Conservation (phyloP, 1,140 invertebrate genomes). For the Drosophila orosa region DNA sequence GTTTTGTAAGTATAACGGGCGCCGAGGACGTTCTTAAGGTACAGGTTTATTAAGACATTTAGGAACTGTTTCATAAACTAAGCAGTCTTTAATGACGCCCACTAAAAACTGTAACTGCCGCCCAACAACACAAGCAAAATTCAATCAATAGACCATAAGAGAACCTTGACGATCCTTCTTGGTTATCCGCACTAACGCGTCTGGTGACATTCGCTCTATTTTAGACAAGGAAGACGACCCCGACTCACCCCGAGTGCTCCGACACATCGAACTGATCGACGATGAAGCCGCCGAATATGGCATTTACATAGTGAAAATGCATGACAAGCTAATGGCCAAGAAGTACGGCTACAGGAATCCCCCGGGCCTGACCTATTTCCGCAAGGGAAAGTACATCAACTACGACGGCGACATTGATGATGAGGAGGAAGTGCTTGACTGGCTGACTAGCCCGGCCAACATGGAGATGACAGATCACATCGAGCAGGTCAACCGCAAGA, state of each 20-base stretch:
- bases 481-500: slow-evolving; percentile 95
- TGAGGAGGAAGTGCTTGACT: slow-evolving; percentile 96
- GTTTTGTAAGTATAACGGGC: slow-evolving; percentile 91
- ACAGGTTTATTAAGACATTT: slow-evolving; percentile 48
- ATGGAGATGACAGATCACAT: slow-evolving; percentile 98
- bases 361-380: slow-evolving; percentile 95
- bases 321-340: slow-evolving; percentile 95
- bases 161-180: background rate
- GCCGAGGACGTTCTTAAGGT: slow-evolving; percentile 37
- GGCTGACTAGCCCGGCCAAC: slow-evolving; percentile 96
- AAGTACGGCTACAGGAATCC: slow-evolving; percentile 96
- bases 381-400: slow-evolving; percentile 95
- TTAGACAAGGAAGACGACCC: slow-evolving; percentile 93
- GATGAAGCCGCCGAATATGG: slow-evolving; percentile 96
- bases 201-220: slow-evolving; percentile 29
- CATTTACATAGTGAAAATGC: slow-evolving; percentile 95
- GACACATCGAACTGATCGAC: slow-evolving; percentile 95
- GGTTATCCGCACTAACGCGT: background rate
- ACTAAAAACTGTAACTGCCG: slow-evolving; percentile 84
- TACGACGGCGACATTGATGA: slow-evolving; percentile 97
- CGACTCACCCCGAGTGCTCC: slow-evolving; percentile 89
- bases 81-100: slow-evolving; percentile 46
- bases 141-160: slow-evolving; percentile 25
- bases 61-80: slow-evolving; percentile 27
- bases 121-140: slow-evolving; percentile 40